phyloP scores from a whole-genome alignment of 2,113 vertebrate species.

The Theristicus caerulescens region DNA sequence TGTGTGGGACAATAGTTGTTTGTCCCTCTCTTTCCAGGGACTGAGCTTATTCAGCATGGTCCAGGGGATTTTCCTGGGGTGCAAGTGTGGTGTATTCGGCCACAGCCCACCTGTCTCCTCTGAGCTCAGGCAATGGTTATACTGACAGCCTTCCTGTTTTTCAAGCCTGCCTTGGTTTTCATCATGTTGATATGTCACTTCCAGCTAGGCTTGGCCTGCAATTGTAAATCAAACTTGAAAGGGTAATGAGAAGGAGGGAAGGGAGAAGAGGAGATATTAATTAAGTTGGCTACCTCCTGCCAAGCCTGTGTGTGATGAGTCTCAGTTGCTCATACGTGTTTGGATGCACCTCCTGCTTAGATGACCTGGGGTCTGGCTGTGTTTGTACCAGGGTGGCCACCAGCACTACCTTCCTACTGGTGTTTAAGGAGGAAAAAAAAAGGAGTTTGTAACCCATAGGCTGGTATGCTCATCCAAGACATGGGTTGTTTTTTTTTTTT shows the following conservation, averaged over 20 bases:
- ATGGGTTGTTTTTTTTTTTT: neutral
- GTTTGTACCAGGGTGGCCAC: neutral
- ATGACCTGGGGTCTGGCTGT: neutral
- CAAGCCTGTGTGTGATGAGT: neutral
- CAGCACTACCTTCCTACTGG: neutral
- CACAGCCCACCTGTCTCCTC: fast-evolving
- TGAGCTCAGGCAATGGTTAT: neutral
- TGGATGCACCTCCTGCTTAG: neutral
- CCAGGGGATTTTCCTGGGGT: fast-evolving
- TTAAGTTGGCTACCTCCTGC: neutral
- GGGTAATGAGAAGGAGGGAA: neutral
- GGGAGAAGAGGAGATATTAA: neutral
- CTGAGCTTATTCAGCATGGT: neutral
- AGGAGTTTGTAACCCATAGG: neutral
- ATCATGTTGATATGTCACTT: neutral
- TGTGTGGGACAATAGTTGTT: neutral
- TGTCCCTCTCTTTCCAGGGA: neutral
- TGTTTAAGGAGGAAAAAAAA: neutral
- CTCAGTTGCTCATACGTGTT: fast-evolving
- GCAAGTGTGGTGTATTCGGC: neutral
- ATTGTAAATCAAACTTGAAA: neutral
- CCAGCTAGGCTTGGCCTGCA: neutral
- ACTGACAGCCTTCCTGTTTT: neutral
- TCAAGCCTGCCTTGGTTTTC: neutral
- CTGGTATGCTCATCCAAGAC: neutral